Evolutionary conservation across 2,888 invertebrate genomes (phyloP).

Genomic region (Apotomis capreana): DNA sequence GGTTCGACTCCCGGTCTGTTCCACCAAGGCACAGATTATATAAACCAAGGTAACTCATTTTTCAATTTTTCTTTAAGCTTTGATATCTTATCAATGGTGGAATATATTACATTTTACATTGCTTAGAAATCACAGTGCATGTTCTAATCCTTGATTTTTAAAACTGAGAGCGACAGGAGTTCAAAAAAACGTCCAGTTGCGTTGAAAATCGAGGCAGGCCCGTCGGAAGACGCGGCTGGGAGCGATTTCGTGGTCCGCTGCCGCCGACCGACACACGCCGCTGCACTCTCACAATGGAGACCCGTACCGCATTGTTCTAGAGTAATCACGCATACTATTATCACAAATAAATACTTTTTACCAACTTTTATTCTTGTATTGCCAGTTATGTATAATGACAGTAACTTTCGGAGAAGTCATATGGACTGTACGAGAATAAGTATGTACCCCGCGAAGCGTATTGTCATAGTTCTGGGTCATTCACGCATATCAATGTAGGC

Average conservation of each 20-base stretch:
- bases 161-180: background rate
- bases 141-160: background rate
- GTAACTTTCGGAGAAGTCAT: no score
- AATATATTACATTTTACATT: no score
- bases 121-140: no score
- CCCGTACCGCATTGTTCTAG: conserved; percentile 68
- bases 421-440: no score
- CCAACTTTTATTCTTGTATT: background rate
- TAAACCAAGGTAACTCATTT: no score
- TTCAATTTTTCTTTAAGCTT: no score
- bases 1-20: no score
- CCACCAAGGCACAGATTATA: no score
- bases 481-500: no score
- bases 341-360: conserved; percentile 16
- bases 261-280: conserved; percentile 74
- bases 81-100: no score
- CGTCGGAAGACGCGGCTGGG: conserved; percentile 56
- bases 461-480: no score
- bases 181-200: conserved; percentile 33
- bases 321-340: conserved; percentile 61
- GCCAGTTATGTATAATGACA: background rate
- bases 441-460: no score
- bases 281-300: conserved; percentile 73
- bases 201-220: conserved; percentile 46
- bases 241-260: conserved; percentile 80